Conservation (phyloP, 2,797 vertebrate genomes). For the Danio albolineatus region DNA sequence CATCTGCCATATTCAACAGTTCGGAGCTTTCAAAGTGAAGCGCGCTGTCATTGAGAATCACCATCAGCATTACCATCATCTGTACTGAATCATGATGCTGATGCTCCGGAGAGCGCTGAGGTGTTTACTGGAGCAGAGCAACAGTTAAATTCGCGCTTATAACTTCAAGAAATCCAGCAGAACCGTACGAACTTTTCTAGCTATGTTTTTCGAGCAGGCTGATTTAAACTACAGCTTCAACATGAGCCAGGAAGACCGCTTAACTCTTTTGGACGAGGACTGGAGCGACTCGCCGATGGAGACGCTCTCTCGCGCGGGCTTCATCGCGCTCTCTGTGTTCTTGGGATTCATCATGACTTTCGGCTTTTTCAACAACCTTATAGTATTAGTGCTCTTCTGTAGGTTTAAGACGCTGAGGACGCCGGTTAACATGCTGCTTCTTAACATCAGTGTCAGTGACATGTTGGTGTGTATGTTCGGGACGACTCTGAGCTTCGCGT, state of each 20-base stretch:
- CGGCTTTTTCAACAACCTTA: conserved; percentile 89
- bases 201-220: conserved; percentile 69
- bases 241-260: conserved; percentile 71
- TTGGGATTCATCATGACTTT: conserved; percentile 89
- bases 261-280: conserved; percentile 48
- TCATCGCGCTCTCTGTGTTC: conserved; percentile 84
- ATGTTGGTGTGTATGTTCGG: conserved; percentile 91
- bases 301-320: conserved; percentile 81
- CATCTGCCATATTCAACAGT: neutral
- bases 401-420: conserved; percentile 90
- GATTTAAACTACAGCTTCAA: conserved; percentile 79
- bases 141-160: neutral
- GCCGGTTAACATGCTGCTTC: conserved; percentile 89
- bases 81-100: neutral
- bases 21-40: neutral
- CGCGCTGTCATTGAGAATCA: conserved; percentile 6
- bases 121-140: neutral
- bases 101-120: neutral
- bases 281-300: conserved; percentile 64
- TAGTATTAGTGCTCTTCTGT: conserved; percentile 89
- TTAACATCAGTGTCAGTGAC: conserved; percentile 92
- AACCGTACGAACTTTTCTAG: neutral
- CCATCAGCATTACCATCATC: neutral
- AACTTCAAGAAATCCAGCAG: neutral
- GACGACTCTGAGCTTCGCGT: conserved; percentile 89